Percentiles rank a stretch among this genome's conserved stretches.
These are phyloP conservation scores for Babylonia areolata DNA, from an alignment of 1,140 invertebrate species.

Conservation along the genomic window DNA sequence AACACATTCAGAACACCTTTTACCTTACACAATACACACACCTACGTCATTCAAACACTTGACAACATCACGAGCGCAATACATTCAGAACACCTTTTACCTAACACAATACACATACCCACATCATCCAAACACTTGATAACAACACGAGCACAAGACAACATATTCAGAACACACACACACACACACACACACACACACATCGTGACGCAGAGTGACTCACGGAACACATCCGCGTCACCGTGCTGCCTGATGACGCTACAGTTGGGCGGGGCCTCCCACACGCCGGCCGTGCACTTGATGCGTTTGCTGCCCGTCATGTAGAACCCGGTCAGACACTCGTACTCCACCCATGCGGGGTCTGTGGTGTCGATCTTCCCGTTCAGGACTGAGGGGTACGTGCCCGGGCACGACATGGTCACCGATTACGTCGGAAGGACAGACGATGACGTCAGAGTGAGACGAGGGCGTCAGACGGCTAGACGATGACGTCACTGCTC, in stretches of 20 bases:
- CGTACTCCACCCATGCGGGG: conserved; percentile 6
- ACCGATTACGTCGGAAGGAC: background rate
- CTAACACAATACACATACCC: no score
- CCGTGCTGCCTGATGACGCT: conserved; percentile 13
- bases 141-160: background rate
- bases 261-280: background rate
- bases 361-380: conserved; percentile 1
- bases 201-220: conserved; percentile 27
- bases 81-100: no score
- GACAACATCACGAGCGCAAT: no score
- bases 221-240: conserved; percentile 24
- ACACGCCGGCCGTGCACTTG: background rate
- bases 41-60: no score
- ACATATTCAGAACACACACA: background rate
- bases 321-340: conserved; percentile 31
- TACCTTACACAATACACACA: no score
- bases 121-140: no score
- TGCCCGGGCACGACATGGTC: conserved; percentile 14
- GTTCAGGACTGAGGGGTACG: conserved; percentile 25
- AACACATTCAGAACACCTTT: background rate
- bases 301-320: conserved; percentile 24
- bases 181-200: conserved; percentile 6
- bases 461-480: background rate
- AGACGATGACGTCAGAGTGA: background rate
- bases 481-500: background rate